phyloP scores from a whole-genome alignment of 2,888 invertebrate species.

The Meiosimyza platycephala region DNA sequence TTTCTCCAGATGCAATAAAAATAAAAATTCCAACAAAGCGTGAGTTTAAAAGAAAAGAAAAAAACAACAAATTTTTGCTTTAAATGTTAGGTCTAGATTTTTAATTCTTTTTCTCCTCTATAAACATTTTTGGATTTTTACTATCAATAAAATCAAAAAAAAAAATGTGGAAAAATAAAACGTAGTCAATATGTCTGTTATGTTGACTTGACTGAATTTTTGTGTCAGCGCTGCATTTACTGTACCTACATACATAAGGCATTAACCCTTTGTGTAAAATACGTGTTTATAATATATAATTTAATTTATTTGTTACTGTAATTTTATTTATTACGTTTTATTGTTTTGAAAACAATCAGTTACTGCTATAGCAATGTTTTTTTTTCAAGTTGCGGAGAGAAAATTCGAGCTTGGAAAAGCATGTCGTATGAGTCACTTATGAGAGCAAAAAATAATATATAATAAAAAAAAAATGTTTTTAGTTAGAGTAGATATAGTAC shows the following conservation, averaged over 20 bases:
- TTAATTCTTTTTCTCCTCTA: not conserved
- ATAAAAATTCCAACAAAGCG: not conserved
- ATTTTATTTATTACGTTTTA: constrained; percentile 1
- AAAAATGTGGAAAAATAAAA: too few relatives aligned
- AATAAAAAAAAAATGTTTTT: too few relatives aligned
- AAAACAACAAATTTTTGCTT: not conserved
- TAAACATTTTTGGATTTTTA: not conserved
- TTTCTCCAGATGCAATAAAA: too few relatives aligned
- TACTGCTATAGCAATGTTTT: too few relatives aligned
- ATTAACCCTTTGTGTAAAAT: constrained; percentile 5
- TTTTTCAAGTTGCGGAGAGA: too few relatives aligned
- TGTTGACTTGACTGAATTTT: not conserved
- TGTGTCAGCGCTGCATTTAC: not conserved
- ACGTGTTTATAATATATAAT: constrained; percentile 1
- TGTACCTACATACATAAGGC: not conserved
- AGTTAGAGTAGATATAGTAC: too few relatives aligned
- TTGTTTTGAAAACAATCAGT: not conserved
- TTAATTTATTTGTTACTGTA: not conserved
- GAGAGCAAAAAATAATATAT: too few relatives aligned
- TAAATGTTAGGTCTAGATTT: not conserved
- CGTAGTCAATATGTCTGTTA: too few relatives aligned
- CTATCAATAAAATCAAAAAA: not conserved
- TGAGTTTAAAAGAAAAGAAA: too few relatives aligned
- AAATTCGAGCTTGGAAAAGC: too few relatives aligned
- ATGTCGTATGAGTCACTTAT: too few relatives aligned